Evolutionary conservation across 2,113 vertebrate genomes (phyloP), one percentile per base, ranked within the genome.

Genomic region (Rissa tridactyla): DNA sequence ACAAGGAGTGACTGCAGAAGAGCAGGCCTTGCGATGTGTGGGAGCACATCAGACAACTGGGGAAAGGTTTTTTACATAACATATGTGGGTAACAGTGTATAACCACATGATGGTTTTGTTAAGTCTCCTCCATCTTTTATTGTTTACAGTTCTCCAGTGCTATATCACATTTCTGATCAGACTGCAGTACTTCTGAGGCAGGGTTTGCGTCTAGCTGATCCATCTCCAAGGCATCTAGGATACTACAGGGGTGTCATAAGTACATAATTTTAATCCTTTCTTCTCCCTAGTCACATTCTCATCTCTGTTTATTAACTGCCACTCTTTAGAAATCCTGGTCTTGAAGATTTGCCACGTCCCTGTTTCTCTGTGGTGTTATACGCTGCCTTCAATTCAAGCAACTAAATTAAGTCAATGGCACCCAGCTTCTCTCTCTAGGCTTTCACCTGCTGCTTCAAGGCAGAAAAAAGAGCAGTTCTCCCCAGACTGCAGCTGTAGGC

Each of bases 391-490:
- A 89, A 82, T 96, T 90, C 86, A 73, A 88, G 62, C 54, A 96
- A 90, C 81, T 82, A 91, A 96, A 95, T 95, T 94, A 96, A 97
- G 77, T 90, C 92, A 95, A 94, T 91, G 60, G 91, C 92, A 95
- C 82, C 81, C 91, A 96, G 70, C 89, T 96, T 95, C 86, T 96
- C 92, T 92, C 87, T 82, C 87, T 44, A 86, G 66, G 66, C 46
- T 97, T 95, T 95, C 92, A 95, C 94, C 84, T 97, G 94, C 91
- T 95, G 83, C 91, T 95, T 91, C 92, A 80, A 85, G 92, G 38
- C 86, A 94, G 88, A 77, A 91, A 88, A 96, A 84, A 94, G 77
- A 95, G 61, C 81, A 30, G 86, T 36, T 91, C 81, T 94, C 70
- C 86, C 66, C 73, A 95, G 62, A 34, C 84, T 91, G 94, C 97